Base-by-base conservation (phyloP, 1,140 invertebrate species). In the Akabosia matsudoensis region DNA sequence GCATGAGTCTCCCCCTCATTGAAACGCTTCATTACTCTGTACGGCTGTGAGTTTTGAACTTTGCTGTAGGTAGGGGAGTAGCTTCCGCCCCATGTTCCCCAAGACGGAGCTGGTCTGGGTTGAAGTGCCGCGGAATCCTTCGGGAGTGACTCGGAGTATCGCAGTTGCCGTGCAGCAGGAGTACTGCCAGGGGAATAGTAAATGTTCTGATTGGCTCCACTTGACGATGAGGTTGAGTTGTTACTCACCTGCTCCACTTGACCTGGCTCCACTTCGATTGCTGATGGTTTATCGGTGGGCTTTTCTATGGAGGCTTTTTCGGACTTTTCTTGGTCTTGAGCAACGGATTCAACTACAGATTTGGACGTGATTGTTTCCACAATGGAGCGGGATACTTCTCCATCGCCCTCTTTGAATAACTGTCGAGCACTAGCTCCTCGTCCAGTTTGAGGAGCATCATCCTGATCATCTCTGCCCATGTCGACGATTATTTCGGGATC, bases 121-220 rank as follows among this genome's bases (percentile, higher is more conserved):
- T 45, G 7, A 18, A 45, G 54, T 22, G 24, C 28, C 28, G 24
- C 61, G 7, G 7, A 22, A 22, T 14, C 54, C 61, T 10, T 28
- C 61, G 61, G 2, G 3, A 30, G 31, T 3, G 61, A 22, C 18
- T 10, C 18, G 28, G 61, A 67, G 61, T 67, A 67, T 30, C 61
- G 61, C 61, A 67, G 61, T 67, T 67, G 61, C 61, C 61, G 61
- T 67, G 28, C 61, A 67, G 61, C 61, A 67, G 61, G 54, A 22
- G 24, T 61, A 67, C 61, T 67, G n/a, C 61, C 54, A 10, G 4
- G 7, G 28, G 24, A 13, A 67, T 24, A 67, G 31, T 67, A 67
- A 67, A 31, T n/a, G 61, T 31, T 67, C 61, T 30, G 28, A 16
- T 4, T 4, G 1, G 61, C 28, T 14, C 24, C 61, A 67, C 1